Conservation (phyloP, 92 coral and sea anemone species). For the Meandrina meandrites region DNA sequence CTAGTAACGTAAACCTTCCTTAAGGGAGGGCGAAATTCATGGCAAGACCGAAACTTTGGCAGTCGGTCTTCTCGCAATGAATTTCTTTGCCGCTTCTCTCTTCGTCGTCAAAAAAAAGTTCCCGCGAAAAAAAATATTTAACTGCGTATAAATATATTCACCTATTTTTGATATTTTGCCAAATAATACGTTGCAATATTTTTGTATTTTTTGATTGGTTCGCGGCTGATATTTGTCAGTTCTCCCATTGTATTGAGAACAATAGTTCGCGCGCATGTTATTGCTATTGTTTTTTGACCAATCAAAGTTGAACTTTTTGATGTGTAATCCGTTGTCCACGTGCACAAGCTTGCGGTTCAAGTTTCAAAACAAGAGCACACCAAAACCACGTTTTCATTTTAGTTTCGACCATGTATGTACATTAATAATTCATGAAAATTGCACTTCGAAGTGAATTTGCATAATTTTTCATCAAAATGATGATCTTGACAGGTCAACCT, state of each 20-base stretch:
- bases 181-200: constrained; percentile 55
- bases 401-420: background rate
- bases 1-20: constrained; percentile 19
- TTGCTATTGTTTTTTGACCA: constrained; percentile 59
- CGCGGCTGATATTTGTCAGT: constrained; percentile 12
- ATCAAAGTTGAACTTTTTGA: constrained; percentile 48
- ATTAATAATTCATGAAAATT: constrained; percentile 49
- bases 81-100: constrained; percentile 33
- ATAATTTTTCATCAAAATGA: constrained; percentile 4
- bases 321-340: constrained; percentile 58
- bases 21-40: constrained; percentile 38
- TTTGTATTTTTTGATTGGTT: constrained; percentile 68
- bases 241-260: constrained; percentile 57
- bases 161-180: constrained; percentile 64
- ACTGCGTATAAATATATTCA: constrained; percentile 77
- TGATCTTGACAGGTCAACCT: constrained; percentile 9
- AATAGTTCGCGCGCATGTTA: constrained; percentile 52
- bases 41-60: constrained; percentile 32
- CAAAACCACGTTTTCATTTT: constrained; percentile 74
- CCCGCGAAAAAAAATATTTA: constrained; percentile 82
- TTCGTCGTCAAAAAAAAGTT: constrained; percentile 64
- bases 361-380: constrained; percentile 76
- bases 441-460: constrained; percentile 20
- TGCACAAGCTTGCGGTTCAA: constrained; percentile 53
- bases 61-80: constrained; percentile 27